phyloP scores from a whole-genome alignment of 2,888 invertebrate species.

The Cosmia trapezina region DNA sequence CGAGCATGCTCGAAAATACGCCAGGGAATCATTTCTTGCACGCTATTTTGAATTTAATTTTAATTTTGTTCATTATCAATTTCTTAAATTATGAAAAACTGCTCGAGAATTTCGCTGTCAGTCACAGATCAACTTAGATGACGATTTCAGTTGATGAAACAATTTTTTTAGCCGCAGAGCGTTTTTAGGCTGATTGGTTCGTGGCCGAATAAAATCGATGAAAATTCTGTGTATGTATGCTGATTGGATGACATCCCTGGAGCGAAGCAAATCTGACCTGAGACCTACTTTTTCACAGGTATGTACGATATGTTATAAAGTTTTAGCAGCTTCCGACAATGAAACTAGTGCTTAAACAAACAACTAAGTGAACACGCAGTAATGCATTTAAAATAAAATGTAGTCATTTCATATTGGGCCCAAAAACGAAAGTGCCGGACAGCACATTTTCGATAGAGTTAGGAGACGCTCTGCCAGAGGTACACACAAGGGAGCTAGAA shows the following conservation, averaged over 20 bases:
- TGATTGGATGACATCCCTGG: constrained; percentile 45
- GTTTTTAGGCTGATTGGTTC: constrained; percentile 27
- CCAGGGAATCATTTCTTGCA: background rate
- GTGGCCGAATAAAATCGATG: constrained; percentile 24
- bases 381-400: background rate
- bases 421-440: too few relatives aligned
- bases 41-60: background rate
- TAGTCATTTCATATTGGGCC: too few relatives aligned
- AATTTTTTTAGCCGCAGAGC: constrained; percentile 1
- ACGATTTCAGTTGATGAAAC: background rate
- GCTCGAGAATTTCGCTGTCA: background rate
- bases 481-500: too few relatives aligned
- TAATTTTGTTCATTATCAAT: background rate
- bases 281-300: constrained; percentile 21
- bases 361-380: background rate
- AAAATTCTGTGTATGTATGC: constrained; percentile 27
- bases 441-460: too few relatives aligned
- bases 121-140: background rate
- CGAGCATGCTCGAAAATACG: background rate
- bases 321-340: background rate
- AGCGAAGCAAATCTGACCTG: constrained; percentile 32
- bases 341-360: background rate
- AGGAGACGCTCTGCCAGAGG: too few relatives aligned
- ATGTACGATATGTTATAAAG: background rate
- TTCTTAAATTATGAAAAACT: background rate